A percentile compares a stretch with the other conserved stretches of the same genome.
Conservation (phyloP, 2,113 vertebrate genomes). For the Oplegnathus fasciatus region DNA sequence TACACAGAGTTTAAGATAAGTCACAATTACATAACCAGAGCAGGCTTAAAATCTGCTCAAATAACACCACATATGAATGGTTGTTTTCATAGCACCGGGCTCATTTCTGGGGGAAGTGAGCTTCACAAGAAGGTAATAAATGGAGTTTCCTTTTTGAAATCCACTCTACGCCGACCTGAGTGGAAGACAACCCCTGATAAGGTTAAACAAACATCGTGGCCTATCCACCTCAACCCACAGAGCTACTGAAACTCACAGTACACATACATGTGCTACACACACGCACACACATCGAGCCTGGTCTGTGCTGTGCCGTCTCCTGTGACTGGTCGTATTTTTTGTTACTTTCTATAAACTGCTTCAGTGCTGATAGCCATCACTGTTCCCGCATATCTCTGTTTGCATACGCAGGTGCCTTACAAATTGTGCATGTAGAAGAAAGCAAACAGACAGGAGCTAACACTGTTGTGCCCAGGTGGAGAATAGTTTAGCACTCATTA, state of each 20-base stretch:
- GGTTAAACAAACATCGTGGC: slow-evolving; percentile 79
- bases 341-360: slow-evolving; percentile 39
- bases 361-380: slow-evolving; percentile 61
- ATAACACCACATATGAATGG: slow-evolving; percentile 45
- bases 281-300: background rate
- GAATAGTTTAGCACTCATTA: no score
- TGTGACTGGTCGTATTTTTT: slow-evolving; percentile 10
- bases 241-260: slow-evolving; percentile 36
- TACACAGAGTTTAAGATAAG: slow-evolving; percentile 50
- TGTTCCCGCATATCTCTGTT: slow-evolving; percentile 55
- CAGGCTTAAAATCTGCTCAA: slow-evolving; percentile 51
- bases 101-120: slow-evolving; percentile 64
- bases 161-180: slow-evolving; percentile 62
- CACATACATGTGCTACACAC: slow-evolving; percentile 1
- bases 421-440: slow-evolving; percentile 56
- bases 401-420: slow-evolving; percentile 52
- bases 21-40: slow-evolving; percentile 63
- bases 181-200: slow-evolving; percentile 81
- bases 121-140: slow-evolving; percentile 77
- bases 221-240: slow-evolving; percentile 49
- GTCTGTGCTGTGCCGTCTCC: slow-evolving; percentile 6
- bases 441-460: slow-evolving; percentile 40
- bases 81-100: slow-evolving; percentile 66
- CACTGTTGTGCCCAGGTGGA: background rate
- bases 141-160: slow-evolving; percentile 79